Conservation (phyloP, 2,797 vertebrate species). For the Cirrhinus mrigala region DNA sequence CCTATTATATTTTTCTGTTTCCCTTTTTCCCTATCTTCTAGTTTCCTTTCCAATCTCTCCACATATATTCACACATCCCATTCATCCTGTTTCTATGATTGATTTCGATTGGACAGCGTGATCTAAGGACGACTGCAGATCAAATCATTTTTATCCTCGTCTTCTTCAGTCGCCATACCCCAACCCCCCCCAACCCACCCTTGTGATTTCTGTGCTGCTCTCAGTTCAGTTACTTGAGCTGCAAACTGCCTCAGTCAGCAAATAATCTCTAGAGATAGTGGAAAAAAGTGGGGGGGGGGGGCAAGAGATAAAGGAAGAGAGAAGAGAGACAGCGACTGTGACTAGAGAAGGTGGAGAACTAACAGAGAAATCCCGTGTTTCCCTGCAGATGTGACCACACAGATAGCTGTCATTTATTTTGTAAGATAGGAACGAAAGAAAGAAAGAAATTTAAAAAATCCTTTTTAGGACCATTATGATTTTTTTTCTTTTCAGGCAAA, state of each 20-base stretch:
- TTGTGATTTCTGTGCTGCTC: constrained; percentile 47
- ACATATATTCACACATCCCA: constrained; percentile 48
- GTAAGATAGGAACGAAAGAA: not conserved
- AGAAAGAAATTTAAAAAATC: not conserved
- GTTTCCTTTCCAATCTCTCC: constrained; percentile 10
- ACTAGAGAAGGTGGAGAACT: constrained; percentile 11
- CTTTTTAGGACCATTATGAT: not conserved
- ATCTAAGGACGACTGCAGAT: constrained; percentile 66
- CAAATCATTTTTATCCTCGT: constrained; percentile 64
- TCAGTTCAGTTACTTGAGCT: constrained; percentile 62
- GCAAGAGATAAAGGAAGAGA: constrained; percentile 35
- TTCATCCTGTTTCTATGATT: constrained; percentile 65
- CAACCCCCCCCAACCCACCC: constrained; percentile 39
- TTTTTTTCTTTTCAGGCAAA: no score
- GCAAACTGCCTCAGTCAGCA: constrained; percentile 82
- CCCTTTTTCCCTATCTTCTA: constrained; percentile 9
- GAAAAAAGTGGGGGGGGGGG: not conserved
- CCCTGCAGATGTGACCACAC: constrained; percentile 40
- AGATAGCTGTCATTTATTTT: not conserved
- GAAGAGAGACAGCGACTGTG: constrained; percentile 28
- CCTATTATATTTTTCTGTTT: constrained; percentile 16
- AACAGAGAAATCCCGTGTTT: constrained; percentile 28
- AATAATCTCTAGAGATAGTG: constrained; percentile 65
- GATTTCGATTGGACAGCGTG: constrained; percentile 69
- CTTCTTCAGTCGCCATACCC: constrained; percentile 47